Percentiles rank a stretch among this genome's conserved stretches.
These are phyloP conservation scores for Drosophila novamexicana DNA, from an alignment of 1,140 invertebrate genomes.

Conservation along the genomic window DNA sequence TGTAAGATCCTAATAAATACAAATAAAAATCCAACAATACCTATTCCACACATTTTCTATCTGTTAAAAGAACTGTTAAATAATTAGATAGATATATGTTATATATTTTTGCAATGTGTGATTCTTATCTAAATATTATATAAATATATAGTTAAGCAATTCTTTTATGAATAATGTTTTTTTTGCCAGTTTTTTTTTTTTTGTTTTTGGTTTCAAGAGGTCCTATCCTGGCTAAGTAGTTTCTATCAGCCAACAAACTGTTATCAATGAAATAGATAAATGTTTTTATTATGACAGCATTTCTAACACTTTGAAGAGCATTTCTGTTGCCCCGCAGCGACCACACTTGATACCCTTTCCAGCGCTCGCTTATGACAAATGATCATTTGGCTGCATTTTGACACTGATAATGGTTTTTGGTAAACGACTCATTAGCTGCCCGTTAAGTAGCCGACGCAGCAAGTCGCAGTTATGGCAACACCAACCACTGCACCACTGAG, in stretches of 20 bases:
- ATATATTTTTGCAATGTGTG: neutral
- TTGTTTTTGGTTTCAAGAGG: neutral
- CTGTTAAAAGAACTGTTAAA: too few species aligned
- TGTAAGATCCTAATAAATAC: too few species aligned
- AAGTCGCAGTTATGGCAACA: slow-evolving; percentile 10
- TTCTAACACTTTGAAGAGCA: slow-evolving; percentile 21
- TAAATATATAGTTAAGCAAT: too few species aligned
- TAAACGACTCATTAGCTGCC: slow-evolving; percentile 75
- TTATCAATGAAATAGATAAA: neutral
- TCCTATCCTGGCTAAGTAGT: neutral
- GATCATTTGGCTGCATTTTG: slow-evolving; percentile 58
- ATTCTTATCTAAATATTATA: neutral
- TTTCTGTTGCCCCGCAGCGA: neutral
- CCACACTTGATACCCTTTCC: neutral
- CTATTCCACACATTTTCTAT: too few species aligned
- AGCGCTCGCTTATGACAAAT: slow-evolving; percentile 55
- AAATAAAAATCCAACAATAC: too few species aligned
- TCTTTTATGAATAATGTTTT: neutral
- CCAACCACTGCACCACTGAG: too few species aligned
- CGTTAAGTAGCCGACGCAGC: slow-evolving; percentile 51
- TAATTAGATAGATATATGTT: too few species aligned
- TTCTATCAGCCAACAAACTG: neutral
- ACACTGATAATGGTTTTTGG: slow-evolving; percentile 75
- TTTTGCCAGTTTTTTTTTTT: neutral
- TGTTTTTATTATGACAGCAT: slow-evolving; percentile 10